Evolutionary conservation across 1,140 invertebrate genomes (phyloP).

Genomic region (Rhopalosiphum padi): DNA sequence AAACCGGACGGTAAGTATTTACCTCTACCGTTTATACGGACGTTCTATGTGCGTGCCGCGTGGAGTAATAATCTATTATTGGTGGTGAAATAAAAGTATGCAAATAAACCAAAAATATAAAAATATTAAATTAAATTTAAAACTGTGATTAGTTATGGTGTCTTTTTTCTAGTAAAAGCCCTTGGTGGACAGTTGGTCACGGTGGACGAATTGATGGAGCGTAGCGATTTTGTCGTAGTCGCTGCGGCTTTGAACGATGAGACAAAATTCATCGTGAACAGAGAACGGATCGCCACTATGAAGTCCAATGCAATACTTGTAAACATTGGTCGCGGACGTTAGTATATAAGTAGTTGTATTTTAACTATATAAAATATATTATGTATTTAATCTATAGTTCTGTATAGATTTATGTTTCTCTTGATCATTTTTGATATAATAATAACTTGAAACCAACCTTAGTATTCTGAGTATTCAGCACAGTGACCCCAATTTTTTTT

Average conservation of each 20-base stretch:
- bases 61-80: neutral
- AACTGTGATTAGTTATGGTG: neutral
- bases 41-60: neutral
- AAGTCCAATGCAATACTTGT: conserved; percentile 83
- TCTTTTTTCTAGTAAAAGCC: neutral
- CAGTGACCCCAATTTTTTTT: no score
- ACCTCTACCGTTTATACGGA: neutral
- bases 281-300: conserved; percentile 79
- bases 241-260: conserved; percentile 76
- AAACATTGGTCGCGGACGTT: conserved; percentile 80
- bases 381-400: neutral
- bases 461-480: no score
- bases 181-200: conserved; percentile 39
- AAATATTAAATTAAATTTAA: neutral
- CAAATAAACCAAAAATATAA: neutral
- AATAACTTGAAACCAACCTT: neutral
- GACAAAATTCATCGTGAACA: conserved; percentile 80
- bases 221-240: conserved; percentile 84
- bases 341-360: neutral
- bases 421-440: neutral
- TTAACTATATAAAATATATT: neutral
- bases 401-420: neutral
- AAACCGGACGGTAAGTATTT: conserved; percentile 65
- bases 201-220: conserved; percentile 67
- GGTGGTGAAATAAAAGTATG: neutral